Base-by-base conservation (phyloP, 1,140 invertebrate species). In the Cydia pomonella region DNA sequence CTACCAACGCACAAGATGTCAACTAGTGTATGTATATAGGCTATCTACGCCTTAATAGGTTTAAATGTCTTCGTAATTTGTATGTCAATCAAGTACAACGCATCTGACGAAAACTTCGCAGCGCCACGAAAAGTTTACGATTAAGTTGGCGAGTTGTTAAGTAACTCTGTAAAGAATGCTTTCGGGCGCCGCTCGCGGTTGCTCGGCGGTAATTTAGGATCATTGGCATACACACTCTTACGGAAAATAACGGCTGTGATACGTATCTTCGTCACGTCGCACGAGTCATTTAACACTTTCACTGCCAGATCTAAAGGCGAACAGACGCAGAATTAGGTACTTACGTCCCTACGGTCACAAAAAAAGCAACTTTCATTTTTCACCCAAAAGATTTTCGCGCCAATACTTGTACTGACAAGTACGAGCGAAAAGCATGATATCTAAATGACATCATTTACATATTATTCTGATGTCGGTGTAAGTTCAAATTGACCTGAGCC, bases 71-170 rank as follows among this genome's bases (percentile, higher is more conserved):
- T n/a, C 16, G 1, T 50, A 21, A 59, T 59, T 59, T 59, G 21
- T 59, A 59, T 69, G 29, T 18, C 16, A 38, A 69, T 18, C 16
- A 38, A 69, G 18, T n/a, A 18, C 64, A 69, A 38, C 64, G 33
- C 64, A 69, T 21, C 64, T 69, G 64, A 27, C 64, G 64, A 33
- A 38, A 69, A 69, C 64, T 69, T 69, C 29, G 6, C 64, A 6
- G 5, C 6, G 3, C 64, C 9, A 13, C 33, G 29, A n/a, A n/a
- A 69, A 69, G 33, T 69, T 69, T 69, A 38, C 64, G 64, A 69
- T 69, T 69, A 69, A 69, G 27, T 69, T 69, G 4, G 29, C 16
- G n/a, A 38, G 33, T 69, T 69, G 64, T 69, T 69, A 2, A 69
- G n/a, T 16, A 69, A 69, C 64, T 69, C 64, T 1, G 29, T 33